Conservation (phyloP, 2,113 vertebrate genomes). For the Cathartes aura region DNA sequence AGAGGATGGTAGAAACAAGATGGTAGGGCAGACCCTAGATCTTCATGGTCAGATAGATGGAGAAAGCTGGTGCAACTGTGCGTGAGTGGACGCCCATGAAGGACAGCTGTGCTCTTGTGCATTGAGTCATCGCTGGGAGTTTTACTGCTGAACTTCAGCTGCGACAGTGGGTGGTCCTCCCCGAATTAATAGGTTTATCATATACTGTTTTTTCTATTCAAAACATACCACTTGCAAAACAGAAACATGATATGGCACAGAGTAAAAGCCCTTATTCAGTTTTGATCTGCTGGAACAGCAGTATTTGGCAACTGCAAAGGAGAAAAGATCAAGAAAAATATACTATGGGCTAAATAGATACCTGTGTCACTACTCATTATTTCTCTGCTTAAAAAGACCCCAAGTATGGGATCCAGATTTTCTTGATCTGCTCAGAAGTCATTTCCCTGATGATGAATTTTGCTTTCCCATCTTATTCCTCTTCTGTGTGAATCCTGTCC, state of each 20-base stretch:
- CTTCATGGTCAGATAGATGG: rapidly evolving
- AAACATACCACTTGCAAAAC: neutral
- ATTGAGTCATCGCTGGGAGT: rapidly evolving
- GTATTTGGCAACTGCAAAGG: neutral
- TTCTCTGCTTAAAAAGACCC: neutral
- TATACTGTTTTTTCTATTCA: neutral
- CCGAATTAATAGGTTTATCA: neutral
- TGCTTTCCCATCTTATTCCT: neutral
- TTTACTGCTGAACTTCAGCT: neutral
- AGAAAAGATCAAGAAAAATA: neutral
- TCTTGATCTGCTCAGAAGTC: neutral
- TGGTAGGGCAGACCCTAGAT: neutral
- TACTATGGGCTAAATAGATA: neutral
- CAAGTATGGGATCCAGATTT: neutral
- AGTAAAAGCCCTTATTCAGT: neutral
- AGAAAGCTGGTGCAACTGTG: neutral
- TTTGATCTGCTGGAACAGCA: neutral
- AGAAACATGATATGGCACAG: neutral
- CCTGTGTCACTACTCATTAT: neutral
- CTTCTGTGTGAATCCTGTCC: neutral
- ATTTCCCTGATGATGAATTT: neutral
- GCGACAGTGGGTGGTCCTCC: neutral
- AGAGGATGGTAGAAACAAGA: neutral
- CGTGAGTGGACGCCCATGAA: rapidly evolving
- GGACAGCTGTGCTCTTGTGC: neutral